Percentiles rank a stretch among this genome's conserved stretches.
phyloP scores from a whole-genome alignment of 1,140 invertebrate genomes.

The Drosophila pachea region DNA sequence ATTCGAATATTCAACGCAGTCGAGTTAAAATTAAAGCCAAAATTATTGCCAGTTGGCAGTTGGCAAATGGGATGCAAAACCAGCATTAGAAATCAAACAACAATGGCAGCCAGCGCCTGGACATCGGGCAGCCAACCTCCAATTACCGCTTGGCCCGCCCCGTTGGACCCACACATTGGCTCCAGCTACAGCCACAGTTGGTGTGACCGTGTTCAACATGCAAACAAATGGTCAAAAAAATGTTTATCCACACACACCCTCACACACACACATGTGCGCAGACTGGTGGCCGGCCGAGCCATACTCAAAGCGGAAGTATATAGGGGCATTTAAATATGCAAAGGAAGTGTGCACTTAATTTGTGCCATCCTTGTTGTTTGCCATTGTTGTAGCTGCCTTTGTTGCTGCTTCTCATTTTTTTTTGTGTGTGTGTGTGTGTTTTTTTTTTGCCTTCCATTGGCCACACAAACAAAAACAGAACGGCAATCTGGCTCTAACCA shows the following conservation, averaged over 20 bases:
- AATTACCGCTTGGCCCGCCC: conserved; percentile 18
- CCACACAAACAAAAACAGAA: conserved; percentile 55
- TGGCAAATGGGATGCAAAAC: conserved; percentile 22
- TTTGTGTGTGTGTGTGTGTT: conserved; percentile 45
- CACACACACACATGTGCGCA: conserved; percentile 12
- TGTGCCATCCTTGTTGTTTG: conserved; percentile 76
- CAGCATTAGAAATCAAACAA: conserved; percentile 73
- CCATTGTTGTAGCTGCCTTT: conserved; percentile 48
- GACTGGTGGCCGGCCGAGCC: conserved; percentile 13
- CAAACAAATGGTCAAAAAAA: conserved; percentile 73
- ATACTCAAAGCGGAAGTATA: conserved; percentile 72
- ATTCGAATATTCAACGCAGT: not conserved
- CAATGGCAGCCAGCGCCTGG: conserved; percentile 38
- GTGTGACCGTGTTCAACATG: conserved; percentile 71
- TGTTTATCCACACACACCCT: conserved; percentile 55
- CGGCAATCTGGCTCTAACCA: conserved; percentile 68
- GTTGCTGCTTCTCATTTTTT: conserved; percentile 24
- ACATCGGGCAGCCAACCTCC: not conserved
- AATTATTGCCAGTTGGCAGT: conserved; percentile 58
- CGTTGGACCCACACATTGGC: not conserved
- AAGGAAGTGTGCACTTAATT: conserved; percentile 77
- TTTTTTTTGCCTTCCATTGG: conserved; percentile 17
- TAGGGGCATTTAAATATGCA: conserved; percentile 77
- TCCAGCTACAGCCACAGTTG: conserved; percentile 26
- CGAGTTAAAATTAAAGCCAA: conserved; percentile 33